These are phyloP conservation scores for Lithophane ornitopus DNA, from an alignment of 2,888 invertebrate species.

Conservation along the genomic window DNA sequence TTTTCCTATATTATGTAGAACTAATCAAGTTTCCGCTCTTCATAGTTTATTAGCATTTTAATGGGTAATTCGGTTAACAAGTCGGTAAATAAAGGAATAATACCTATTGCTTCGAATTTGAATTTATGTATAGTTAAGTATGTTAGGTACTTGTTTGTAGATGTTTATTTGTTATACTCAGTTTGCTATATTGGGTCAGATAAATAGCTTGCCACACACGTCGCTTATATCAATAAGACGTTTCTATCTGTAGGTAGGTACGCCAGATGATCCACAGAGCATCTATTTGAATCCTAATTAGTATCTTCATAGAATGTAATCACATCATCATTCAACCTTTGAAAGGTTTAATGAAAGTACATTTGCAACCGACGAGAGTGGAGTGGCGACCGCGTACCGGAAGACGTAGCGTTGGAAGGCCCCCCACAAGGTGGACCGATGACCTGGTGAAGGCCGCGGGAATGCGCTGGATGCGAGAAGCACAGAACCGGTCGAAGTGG, in stretches of 20 bases:
- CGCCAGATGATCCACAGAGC: slow-evolving; percentile 16
- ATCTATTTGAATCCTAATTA: slow-evolving; percentile 15
- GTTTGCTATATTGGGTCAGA: background rate
- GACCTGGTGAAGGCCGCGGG: too few species aligned
- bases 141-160: too few species aligned
- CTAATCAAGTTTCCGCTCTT: slow-evolving; percentile 18
- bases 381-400: too few species aligned
- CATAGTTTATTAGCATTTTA: slow-evolving; percentile 1
- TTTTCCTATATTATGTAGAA: background rate
- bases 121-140: background rate
- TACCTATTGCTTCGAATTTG: background rate
- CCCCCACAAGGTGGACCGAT: too few species aligned
- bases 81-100: slow-evolving; percentile 3
- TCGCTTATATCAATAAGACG: slow-evolving; percentile 16
- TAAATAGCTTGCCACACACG: slow-evolving; percentile 20
- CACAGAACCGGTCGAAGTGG: too few species aligned
- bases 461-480: too few species aligned
- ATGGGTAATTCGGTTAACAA: slow-evolving; percentile 20
- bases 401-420: too few species aligned
- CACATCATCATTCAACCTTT: background rate
- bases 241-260: background rate
- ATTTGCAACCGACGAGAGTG: too few species aligned
- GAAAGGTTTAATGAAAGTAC: background rate
- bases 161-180: too few species aligned
- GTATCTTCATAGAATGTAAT: background rate